Conservation (phyloP, 2,113 vertebrate species). For the Larimichthys crocea region DNA sequence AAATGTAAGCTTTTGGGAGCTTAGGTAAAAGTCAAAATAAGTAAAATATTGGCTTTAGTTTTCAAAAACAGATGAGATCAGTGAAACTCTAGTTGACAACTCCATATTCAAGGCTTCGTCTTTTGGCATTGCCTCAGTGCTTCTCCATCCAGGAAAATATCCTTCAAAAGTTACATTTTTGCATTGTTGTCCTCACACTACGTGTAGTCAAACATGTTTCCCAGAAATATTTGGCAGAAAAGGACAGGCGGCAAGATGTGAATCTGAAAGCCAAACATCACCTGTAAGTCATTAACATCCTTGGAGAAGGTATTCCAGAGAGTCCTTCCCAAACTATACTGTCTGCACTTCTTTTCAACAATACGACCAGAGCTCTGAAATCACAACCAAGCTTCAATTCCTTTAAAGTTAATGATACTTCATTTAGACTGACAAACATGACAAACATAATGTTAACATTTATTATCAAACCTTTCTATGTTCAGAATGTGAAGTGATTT, state of each 20-base stretch:
- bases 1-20: neutral
- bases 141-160: constrained; percentile 25
- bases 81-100: constrained; percentile 2
- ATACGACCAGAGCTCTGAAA: neutral
- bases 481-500: neutral
- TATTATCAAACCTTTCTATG: neutral
- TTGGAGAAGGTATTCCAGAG: neutral
- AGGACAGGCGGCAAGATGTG: neutral
- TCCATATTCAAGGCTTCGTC: constrained; percentile 5
- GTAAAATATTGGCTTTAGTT: neutral
- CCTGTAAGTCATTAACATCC: constrained; percentile 19
- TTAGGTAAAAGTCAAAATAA: neutral
- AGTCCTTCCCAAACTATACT: neutral
- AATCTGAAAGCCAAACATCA: constrained; percentile 12
- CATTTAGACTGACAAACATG: neutral
- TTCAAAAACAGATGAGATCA: constrained; percentile 5
- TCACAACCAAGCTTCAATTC: neutral
- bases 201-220: constrained; percentile 5
- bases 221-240: constrained; percentile 12
- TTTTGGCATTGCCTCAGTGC: neutral
- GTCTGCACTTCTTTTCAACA: neutral
- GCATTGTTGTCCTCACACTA: constrained; percentile 9
- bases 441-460: neutral
- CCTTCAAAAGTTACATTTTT: constrained; percentile 24
- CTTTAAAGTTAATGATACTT: neutral